Evolutionary conservation across 2,113 vertebrate species (phyloP), one percentile per base, ranked within the genome.

Genomic region (Acinonyx jubatus): DNA sequence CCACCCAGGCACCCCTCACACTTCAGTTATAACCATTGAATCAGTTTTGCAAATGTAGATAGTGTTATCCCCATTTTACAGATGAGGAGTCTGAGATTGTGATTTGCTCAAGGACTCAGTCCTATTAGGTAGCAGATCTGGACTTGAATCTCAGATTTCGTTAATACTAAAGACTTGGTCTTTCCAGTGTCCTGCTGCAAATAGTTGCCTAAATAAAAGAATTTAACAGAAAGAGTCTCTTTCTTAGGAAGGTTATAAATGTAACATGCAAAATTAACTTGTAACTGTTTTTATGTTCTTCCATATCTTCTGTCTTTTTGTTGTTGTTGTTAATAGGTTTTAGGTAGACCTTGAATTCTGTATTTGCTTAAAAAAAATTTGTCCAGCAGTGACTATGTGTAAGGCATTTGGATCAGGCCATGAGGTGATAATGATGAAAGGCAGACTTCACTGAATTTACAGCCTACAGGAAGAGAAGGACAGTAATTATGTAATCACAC

Each of bases 181-280:
- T 92, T 89, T 80, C 19, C 55, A 50, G 25, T 50, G 50, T 61
- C 12, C 52, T 89, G 19, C 76, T 48, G 11, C 0, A 31, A 36
- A 61, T 85, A 38, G 13, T 63, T 13, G 6, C 38, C 66, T 65
- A 80, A 57, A 27, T 79, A 71, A 65, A 65, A 71, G 16, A n/a
- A 78, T 45, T 69, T 96, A 80, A 31, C n/a, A 90, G 52, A 90
- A 93, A 66, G 45, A 90, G 41, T 63, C n/a, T 84, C 41, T 79
- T 94, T 83, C 45, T 91, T 23, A 66, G 89, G 27, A 92, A 92
- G 66, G 57, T 50, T 45, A 83, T 29, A 29, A 61, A 25, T 71
- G 5, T 50, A 83, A 36, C 31, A 29, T 92, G n/a, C 12, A 78
- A 48, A 68, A 63, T 83, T 87, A 31, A 63, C 74, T 89, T 97